Evolutionary conservation across 53 echinoderm and acorn worm species (phyloP).

Genomic region (Pentamera pediparva): DNA sequence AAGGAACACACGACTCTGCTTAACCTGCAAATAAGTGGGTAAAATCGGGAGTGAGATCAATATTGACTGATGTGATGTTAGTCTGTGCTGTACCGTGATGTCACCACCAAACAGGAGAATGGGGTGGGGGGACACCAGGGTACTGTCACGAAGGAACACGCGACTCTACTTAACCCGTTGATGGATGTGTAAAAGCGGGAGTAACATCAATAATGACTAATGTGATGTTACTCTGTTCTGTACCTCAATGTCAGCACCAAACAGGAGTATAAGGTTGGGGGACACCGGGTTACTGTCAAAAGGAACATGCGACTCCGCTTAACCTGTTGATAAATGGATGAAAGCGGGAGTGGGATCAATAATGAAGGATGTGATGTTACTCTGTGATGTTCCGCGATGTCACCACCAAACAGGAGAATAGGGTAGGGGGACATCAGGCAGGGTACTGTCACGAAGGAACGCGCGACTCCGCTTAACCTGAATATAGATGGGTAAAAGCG

Average conservation of each 20-base stretch:
- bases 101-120: slow-evolving; percentile 82
- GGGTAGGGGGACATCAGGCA: slow-evolving; percentile 76
- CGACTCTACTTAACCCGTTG: slow-evolving; percentile 79
- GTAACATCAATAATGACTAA: too few species aligned
- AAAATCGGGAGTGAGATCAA: not conserved
- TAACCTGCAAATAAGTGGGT: slow-evolving; percentile 49
- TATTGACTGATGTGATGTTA: too few species aligned
- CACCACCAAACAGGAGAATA: slow-evolving; percentile 83
- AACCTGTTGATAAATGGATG: slow-evolving; percentile 42
- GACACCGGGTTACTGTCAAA: slow-evolving; percentile 62
- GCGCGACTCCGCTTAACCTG: slow-evolving; percentile 80
- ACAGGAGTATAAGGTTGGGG: slow-evolving; percentile 70
- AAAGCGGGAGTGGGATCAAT: not conserved
- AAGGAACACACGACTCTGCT: slow-evolving; percentile 70
- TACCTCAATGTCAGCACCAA: slow-evolving; percentile 77
- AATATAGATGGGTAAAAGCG: not conserved
- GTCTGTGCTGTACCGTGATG: slow-evolving; percentile 74
- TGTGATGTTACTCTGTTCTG: slow-evolving; percentile 82
- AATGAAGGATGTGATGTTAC: too few species aligned
- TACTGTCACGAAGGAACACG: slow-evolving; percentile 73
- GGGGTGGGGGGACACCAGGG: slow-evolving; percentile 68
- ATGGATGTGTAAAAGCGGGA: too few species aligned
- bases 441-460: slow-evolving; percentile 65
- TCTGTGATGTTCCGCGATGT: slow-evolving; percentile 71
- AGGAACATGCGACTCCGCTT: slow-evolving; percentile 74